Conservation (phyloP, 1,140 invertebrate species). For the Aporrectodea caliginosa region DNA sequence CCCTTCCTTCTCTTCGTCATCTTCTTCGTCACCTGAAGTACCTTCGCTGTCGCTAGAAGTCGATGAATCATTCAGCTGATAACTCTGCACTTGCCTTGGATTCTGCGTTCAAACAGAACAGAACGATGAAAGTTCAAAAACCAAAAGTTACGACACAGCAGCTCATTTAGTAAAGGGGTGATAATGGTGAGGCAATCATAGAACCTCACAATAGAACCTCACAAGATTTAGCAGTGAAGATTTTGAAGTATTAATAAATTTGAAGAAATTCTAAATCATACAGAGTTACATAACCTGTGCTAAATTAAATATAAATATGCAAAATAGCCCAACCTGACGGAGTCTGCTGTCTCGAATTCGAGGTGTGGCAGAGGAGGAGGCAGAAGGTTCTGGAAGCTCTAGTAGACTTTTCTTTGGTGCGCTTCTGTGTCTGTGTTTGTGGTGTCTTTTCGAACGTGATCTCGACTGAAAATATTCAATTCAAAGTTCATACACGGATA, state of each 20-base stretch:
- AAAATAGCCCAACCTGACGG: conserved; percentile 19
- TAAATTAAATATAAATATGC: too few relatives aligned
- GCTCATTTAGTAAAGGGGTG: too few relatives aligned
- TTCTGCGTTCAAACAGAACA: conserved; percentile 7
- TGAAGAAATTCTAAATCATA: too few relatives aligned
- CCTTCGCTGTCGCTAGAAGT: neutral
- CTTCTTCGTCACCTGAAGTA: neutral
- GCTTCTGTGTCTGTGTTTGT: neutral
- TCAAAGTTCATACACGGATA: too few relatives aligned
- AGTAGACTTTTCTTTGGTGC: neutral
- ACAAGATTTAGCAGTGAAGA: too few relatives aligned
- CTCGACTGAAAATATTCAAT: too few relatives aligned
- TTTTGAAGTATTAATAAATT: too few relatives aligned
- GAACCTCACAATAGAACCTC: too few relatives aligned
- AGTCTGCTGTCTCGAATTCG: conserved; percentile 15
- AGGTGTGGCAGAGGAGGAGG: neutral
- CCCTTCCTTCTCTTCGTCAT: neutral
- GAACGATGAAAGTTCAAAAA: too few relatives aligned
- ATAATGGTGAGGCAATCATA: too few relatives aligned
- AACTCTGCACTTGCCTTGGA: conserved; percentile 15
- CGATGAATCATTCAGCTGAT: neutral
- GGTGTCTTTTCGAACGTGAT: neutral
- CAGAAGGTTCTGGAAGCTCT: neutral
- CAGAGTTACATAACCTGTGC: too few relatives aligned
- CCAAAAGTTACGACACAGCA: too few relatives aligned